phyloP scores from a whole-genome alignment of 2,888 invertebrate genomes.

The Choreutis nemorana region DNA sequence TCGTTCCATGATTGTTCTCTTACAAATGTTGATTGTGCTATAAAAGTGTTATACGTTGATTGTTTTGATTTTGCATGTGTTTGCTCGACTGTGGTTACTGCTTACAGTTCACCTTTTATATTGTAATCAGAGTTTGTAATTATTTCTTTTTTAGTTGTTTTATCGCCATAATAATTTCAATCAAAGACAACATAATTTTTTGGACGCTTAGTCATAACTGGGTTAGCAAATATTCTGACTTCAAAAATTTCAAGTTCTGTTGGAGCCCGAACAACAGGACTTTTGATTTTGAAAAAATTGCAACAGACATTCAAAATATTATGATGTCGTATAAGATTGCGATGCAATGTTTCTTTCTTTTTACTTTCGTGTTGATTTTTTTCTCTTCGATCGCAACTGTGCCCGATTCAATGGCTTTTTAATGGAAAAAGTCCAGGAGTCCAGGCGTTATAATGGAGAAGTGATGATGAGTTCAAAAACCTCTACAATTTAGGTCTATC shows the following conservation, averaged over 20 bases:
- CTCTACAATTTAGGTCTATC: no score
- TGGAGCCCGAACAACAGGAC: constrained; percentile 40
- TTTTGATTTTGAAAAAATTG: no score
- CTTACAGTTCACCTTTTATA: constrained; percentile 36
- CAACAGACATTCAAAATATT: no score
- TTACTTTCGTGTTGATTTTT: constrained; percentile 20
- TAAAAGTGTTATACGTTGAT: constrained; percentile 23
- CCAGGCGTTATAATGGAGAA: constrained; percentile 24
- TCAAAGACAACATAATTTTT: no score
- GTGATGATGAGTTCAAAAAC: no score
- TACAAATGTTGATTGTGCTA: constrained; percentile 35
- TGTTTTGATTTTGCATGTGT: constrained; percentile 20
- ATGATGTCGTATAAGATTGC: no score
- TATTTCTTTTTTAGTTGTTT: constrained; percentile 7
- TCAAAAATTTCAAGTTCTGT: no score
- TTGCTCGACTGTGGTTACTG: no score
- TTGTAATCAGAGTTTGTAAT: constrained; percentile 28
- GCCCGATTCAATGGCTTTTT: constrained; percentile 53
- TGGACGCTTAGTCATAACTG: no score
- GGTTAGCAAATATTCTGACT: no score
- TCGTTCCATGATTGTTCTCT: constrained; percentile 7
- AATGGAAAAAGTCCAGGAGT: constrained; percentile 49
- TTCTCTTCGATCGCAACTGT: constrained; percentile 20
- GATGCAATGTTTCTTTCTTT: no score
- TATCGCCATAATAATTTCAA: no score